These are phyloP conservation scores for Eulithis prunata DNA, from an alignment of 2,888 invertebrate genomes.

Conservation along the genomic window DNA sequence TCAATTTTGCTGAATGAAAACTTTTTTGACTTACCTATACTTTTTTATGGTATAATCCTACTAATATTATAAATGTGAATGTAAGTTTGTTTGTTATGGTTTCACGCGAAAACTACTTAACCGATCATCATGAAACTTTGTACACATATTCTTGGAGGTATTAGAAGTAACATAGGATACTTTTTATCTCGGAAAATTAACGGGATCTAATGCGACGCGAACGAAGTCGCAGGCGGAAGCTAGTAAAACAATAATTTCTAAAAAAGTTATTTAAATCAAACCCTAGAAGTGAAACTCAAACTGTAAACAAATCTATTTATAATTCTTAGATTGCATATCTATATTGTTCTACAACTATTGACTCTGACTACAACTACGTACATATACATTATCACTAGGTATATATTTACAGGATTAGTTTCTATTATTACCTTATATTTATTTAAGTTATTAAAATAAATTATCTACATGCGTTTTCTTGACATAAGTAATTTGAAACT, in stretches of 20 bases:
- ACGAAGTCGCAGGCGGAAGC: no score
- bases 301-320: slow-evolving; percentile 5
- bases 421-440: slow-evolving; percentile 14
- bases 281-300: slow-evolving; percentile 4
- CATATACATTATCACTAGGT: slow-evolving; percentile 11
- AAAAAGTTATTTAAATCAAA: slow-evolving; percentile 1
- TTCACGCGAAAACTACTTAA: no score
- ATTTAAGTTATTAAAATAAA: slow-evolving; percentile 5
- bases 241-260: slow-evolving; percentile 8
- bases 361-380: slow-evolving; percentile 8
- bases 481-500: background rate
- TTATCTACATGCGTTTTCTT: background rate
- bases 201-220: no score
- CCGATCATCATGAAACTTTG: no score
- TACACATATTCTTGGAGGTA: no score
- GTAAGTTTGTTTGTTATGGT: no score
- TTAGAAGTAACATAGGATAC: no score
- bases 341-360: slow-evolving; percentile 4
- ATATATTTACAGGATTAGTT: slow-evolving; percentile 15
- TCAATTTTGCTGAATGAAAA: background rate
- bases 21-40: background rate
- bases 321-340: slow-evolving; percentile 2
- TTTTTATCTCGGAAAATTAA: no score
- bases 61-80: no score
- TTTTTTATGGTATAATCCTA: no score